These are phyloP conservation scores for Ispidina lecontei DNA, from an alignment of 2,797 vertebrate genomes.

Conservation along the genomic window DNA sequence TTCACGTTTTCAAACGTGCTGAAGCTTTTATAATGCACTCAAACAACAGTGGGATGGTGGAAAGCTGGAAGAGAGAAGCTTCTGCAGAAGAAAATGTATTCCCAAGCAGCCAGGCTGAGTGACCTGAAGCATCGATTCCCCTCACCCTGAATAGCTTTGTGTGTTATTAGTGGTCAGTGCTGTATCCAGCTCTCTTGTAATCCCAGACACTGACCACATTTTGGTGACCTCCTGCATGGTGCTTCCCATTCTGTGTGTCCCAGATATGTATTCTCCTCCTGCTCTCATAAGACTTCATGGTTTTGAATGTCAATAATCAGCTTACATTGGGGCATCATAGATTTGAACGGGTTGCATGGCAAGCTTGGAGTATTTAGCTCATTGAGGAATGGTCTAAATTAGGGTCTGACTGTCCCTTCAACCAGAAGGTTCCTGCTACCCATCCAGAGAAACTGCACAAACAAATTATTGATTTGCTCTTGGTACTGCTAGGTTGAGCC, in stretches of 20 bases:
- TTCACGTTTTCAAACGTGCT: not conserved
- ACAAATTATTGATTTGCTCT: slow-evolving; percentile 40
- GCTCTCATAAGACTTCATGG: not conserved
- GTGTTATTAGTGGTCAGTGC: not conserved
- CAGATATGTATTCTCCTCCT: not conserved
- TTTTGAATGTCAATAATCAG: not conserved
- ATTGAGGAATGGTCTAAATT: not conserved
- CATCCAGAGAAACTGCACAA: not conserved
- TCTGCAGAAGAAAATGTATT: not conserved
- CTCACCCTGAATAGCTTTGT: not conserved
- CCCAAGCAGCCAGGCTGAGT: not conserved
- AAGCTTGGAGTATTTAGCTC: not conserved
- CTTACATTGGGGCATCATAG: not conserved
- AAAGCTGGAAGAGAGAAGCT: not conserved
- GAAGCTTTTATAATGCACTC: not conserved
- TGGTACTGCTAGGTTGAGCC: not conserved
- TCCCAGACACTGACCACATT: not conserved
- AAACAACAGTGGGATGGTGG: not conserved
- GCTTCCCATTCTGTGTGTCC: not conserved
- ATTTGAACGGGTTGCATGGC: not conserved
- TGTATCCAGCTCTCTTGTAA: not conserved
- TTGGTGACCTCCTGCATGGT: not conserved
- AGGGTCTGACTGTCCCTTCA: not conserved
- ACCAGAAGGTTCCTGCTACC: not conserved
- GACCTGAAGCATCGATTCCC: not conserved